Evolutionary conservation across 2,888 invertebrate genomes (phyloP).

Genomic region (Syritta pipiens): DNA sequence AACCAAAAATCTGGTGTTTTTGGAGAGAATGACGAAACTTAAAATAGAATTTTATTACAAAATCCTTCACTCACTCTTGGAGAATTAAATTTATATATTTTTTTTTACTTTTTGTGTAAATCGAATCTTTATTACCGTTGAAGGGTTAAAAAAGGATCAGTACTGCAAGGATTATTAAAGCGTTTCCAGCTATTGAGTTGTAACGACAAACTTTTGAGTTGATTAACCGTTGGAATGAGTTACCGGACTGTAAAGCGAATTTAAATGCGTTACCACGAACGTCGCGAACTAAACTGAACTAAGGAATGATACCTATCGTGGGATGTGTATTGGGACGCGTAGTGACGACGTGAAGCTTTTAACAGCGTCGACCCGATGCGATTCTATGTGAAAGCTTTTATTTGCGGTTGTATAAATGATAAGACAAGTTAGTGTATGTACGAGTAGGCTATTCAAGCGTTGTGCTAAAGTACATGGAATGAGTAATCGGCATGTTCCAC

Average conservation of each 20-base stretch:
- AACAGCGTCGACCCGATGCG: too few relatives aligned
- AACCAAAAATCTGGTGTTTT: slow-evolving; percentile 32
- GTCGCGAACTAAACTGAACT: slow-evolving; percentile 76
- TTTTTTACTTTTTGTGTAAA: background rate
- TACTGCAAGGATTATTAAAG: slow-evolving; percentile 31
- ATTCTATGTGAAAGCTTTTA: slow-evolving; percentile 35
- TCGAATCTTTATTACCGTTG: slow-evolving; percentile 34
- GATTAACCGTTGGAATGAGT: slow-evolving; percentile 33
- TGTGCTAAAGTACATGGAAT: slow-evolving; percentile 3
- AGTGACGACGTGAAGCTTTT: slow-evolving; percentile 30
- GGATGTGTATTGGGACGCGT: slow-evolving; percentile 40
- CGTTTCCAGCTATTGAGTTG: slow-evolving; percentile 2
- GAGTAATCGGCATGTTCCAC: slow-evolving; percentile 30
- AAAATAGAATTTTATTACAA: slow-evolving; percentile 66
- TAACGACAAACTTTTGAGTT: slow-evolving; percentile 17
- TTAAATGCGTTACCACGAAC: slow-evolving; percentile 71
- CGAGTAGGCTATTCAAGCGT: slow-evolving; percentile 1
- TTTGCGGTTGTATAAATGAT: background rate
- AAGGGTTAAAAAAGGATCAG: slow-evolving; percentile 19
- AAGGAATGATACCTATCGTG: background rate
- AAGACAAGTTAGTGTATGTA: slow-evolving; percentile 8
- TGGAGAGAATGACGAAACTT: slow-evolving; percentile 60
- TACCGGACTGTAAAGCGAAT: slow-evolving; percentile 2
- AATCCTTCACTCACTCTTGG: slow-evolving; percentile 28
- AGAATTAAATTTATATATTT: slow-evolving; percentile 1